Percentiles rank a stretch among this genome's conserved stretches.
phyloP scores from a whole-genome alignment of 1,140 invertebrate species.

The Drosophila hydei region DNA sequence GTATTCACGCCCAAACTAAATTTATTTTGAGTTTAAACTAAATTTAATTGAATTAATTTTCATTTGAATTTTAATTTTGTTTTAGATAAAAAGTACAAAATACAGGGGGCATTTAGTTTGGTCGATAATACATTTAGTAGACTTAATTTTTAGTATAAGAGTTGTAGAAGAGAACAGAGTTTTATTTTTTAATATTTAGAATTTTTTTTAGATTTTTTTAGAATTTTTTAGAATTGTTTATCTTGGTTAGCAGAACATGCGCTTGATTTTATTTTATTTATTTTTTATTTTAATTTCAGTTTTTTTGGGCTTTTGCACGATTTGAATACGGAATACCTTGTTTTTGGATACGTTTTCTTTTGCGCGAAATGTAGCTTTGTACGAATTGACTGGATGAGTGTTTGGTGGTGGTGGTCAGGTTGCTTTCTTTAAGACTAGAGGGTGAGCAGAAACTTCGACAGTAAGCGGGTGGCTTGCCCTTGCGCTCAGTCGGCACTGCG shows the following conservation, averaged over 20 bases:
- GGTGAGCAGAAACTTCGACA: conserved; percentile 83
- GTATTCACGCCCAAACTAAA: conserved; percentile 84
- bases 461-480: conserved; percentile 81
- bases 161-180: conserved; percentile 27
- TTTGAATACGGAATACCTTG: conserved; percentile 75
- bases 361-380: conserved; percentile 82
- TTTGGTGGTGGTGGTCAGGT: conserved; percentile 72
- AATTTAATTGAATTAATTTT: not conserved
- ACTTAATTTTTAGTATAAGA: conserved; percentile 55
- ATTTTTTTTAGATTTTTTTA: conserved; percentile 16
- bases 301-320: too few species aligned
- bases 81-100: not conserved
- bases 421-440: conserved; percentile 73
- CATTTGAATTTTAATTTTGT: not conserved
- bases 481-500: conserved; percentile 78
- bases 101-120: conserved; percentile 65
- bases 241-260: conserved; percentile 55
- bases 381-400: conserved; percentile 81
- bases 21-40: conserved; percentile 34
- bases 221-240: conserved; percentile 12
- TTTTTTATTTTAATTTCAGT: conserved; percentile 22
- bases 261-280: conserved; percentile 18
- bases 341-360: conserved; percentile 83
- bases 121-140: conserved; percentile 70
- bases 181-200: conserved; percentile 4